Evolutionary conservation across 2,888 invertebrate genomes (phyloP).

Genomic region (Acanthosepion esculentum): DNA sequence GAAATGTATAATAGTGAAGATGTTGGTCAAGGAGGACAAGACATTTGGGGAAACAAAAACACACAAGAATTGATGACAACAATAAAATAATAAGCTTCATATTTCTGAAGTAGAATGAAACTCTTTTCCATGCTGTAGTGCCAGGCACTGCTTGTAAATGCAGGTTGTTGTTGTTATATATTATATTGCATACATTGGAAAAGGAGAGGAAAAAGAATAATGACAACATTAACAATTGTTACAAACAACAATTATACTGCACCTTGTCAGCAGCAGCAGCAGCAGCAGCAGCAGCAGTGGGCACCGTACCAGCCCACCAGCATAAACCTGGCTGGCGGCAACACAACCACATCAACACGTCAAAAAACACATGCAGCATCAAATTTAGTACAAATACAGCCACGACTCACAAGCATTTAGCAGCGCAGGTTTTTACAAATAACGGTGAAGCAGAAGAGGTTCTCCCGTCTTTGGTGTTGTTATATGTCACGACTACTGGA

Average conservation of each 20-base stretch:
- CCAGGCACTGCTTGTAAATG: too few species aligned
- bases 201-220: background rate
- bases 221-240: slow-evolving; percentile 19
- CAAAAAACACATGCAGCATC: slow-evolving; percentile 35
- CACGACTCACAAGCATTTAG: background rate
- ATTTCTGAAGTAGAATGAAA: background rate
- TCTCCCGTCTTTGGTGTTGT: background rate
- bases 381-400: background rate
- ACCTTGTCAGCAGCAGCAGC: background rate
- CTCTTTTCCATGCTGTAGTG: too few species aligned
- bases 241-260: background rate
- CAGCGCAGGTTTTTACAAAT: background rate
- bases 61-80: background rate
- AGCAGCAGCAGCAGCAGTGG: background rate
- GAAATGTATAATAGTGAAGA: background rate
- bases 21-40: background rate
- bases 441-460: background rate
- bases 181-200: too few species aligned
- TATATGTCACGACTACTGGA: too few species aligned
- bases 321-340: slow-evolving; percentile 41
- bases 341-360: slow-evolving; percentile 46
- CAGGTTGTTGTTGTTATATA: too few species aligned
- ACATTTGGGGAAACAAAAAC: background rate
- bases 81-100: background rate
- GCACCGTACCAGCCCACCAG: slow-evolving; percentile 43